Base-by-base conservation (phyloP, 2,888 invertebrate genomes). In the Andrena bucephala region DNA sequence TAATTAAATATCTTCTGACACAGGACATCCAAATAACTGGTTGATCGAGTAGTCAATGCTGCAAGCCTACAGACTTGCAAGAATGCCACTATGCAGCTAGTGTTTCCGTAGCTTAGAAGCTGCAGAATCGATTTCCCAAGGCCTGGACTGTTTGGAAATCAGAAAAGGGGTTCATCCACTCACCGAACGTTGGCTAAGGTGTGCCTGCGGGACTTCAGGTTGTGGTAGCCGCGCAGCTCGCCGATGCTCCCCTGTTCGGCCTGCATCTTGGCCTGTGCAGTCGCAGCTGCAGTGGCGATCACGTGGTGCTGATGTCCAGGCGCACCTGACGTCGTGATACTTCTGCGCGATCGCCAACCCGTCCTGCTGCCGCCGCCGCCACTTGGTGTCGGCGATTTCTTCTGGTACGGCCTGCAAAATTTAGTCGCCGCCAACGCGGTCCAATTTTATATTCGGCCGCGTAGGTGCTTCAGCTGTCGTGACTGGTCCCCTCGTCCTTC, bases 181-280 rank as follows among this genome's bases (percentile, higher is more conserved):
- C 95, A 98, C 98, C 98, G 97, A 94, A 98, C 98, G 95, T 98
- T 98, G 85, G 98, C 98, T 93, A 98, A 95, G 13, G 98, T 98
- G 94, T 98, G 98, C 76, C 98, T 96, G 83, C 98, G 96, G 92
- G 97, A 98, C 94, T 97, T 96, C 92, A 98, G 96, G 94, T 98
- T 97, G 94, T 98, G 98, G 94, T 98, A 98, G 94, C 97, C 97
- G 93, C 98, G 97, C 91, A 98, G 96, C 94, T 98, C 98, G 74
- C 97, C 98, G 93, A 98, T 98, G 94, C 97, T 97, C 90, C 98
- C 98, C 93, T 98, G 98, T 94, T 98, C 98, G 89, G 98, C 98
- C 95, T 98, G 98, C 98, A 98, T 98, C 95, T 95, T 98, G 94
- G 95, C 93, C 77, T 93, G 93, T 73, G 93, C 93, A 87, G 94